Evolutionary conservation across 2,113 vertebrate species (phyloP), one percentile per base, ranked within the genome.

Genomic region (Perca fluviatilis): DNA sequence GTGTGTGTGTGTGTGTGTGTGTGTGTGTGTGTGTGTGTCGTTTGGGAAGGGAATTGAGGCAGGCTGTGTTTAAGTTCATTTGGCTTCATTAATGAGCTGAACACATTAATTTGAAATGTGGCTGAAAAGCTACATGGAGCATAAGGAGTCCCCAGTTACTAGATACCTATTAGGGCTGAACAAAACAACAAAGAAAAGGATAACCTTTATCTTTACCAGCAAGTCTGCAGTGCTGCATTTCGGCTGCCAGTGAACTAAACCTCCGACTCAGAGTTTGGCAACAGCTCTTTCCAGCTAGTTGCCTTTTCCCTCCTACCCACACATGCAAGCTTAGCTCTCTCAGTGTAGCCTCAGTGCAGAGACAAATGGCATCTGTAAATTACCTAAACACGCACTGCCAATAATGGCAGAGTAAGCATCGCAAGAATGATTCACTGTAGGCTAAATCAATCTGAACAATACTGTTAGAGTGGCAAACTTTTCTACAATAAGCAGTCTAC

Each of bases 291-390:
- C 79, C 27, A 81, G 56, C 30, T 21, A 40, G 67, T 79, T 82
- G 75, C 62, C 72, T 82, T 70, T 21, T 50, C 72, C 60, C 73
- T 84, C 74, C 75, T 61, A 47, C 88, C 70, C 78, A 80, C 74
- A 53, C 25, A 78, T 36, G 76, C 61, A 62, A 54, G 72, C 66
- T 84, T 76, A 77, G 53, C 68, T 62, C 69, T 77, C 65, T 65
- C 30, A 50, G 2, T 70, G 50, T 30, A 64, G 65, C 51, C 43
- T 79, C 25, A 19, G 43, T 78, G 81, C 25, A 23, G 67, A 88
- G 74, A 90, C 81, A 88, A 86, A 91, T 86, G 82, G 77, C 70
- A 69, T 66, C 79, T 86, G 79, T 70, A 82, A 83, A 85, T 90
- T 74, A 77, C 50, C 70, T 79, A 77, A 84, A 85, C 80, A 76